phyloP scores from a whole-genome alignment of 1,140 invertebrate genomes.

The Branchinecta lynchi region DNA sequence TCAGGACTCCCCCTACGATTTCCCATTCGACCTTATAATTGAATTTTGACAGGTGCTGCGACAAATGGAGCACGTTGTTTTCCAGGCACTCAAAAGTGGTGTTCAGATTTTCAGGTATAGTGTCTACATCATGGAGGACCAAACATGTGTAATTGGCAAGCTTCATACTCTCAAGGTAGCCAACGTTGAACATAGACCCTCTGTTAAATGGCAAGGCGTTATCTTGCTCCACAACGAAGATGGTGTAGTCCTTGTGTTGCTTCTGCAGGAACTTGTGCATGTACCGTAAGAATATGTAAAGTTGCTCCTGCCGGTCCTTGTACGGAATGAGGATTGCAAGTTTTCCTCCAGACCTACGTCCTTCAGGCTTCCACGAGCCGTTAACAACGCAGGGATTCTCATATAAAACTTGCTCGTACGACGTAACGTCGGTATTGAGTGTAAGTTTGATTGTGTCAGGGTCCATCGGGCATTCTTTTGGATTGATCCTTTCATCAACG shows the following conservation, averaged over 20 bases:
- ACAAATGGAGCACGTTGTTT: no score
- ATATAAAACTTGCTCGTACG: no score
- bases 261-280: slow-evolving; percentile 40
- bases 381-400: no score
- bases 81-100: slow-evolving; percentile 27
- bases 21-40: no score
- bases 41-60: no score
- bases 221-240: slow-evolving; percentile 40
- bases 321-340: slow-evolving; percentile 40
- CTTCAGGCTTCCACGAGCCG: no score
- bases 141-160: slow-evolving; percentile 33
- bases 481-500: no score
- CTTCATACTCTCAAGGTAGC: slow-evolving; percentile 30
- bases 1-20: no score
- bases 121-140: slow-evolving; percentile 41
- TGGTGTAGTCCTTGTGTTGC: slow-evolving; percentile 40
- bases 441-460: no score
- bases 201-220: slow-evolving; percentile 31
- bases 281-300: slow-evolving; percentile 34
- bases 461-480: no score
- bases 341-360: slow-evolving; percentile 25
- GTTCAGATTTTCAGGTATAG: slow-evolving; percentile 36
- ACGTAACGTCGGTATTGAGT: no score
- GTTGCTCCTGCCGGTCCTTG: slow-evolving; percentile 38
- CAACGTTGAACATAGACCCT: slow-evolving; percentile 35